Percentiles rank a stretch among this genome's conserved stretches.
phyloP scores from a whole-genome alignment of 2,113 vertebrate genomes.

The Stigmatopora nigra region DNA sequence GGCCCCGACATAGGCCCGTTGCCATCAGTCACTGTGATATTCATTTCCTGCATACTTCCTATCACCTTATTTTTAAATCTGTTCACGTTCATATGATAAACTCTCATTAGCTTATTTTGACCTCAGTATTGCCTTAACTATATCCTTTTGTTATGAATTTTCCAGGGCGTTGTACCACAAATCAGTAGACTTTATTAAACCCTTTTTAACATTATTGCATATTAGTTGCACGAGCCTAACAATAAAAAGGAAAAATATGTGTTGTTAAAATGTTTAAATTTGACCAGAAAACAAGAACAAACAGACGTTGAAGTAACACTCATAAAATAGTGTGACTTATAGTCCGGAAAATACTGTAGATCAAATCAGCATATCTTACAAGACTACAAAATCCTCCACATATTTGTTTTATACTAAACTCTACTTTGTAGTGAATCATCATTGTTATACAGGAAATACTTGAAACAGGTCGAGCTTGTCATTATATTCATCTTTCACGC shows the following conservation, averaged over 20 bases:
- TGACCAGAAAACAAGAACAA: too few species aligned
- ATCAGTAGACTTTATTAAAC: conserved; percentile 39
- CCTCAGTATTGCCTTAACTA: neutral
- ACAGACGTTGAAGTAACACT: too few species aligned
- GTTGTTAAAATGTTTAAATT: too few species aligned
- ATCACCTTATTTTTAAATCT: conserved; percentile 10
- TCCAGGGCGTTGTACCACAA: conserved; percentile 56
- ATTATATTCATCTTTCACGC: conserved; percentile 19
- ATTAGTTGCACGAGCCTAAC: too few species aligned
- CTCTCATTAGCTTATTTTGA: conserved; percentile 7
- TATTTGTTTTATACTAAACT: neutral
- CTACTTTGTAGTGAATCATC: neutral
- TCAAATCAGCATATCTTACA: too few species aligned
- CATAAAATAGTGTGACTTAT: too few species aligned
- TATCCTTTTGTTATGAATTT: neutral
- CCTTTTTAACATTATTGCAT: too few species aligned
- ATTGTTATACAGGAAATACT: conserved; percentile 8
- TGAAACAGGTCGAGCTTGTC: conserved; percentile 8
- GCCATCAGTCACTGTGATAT: conserved; percentile 42
- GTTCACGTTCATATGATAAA: conserved; percentile 11
- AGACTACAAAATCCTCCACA: too few species aligned
- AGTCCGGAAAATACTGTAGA: too few species aligned
- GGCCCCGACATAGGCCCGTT: conserved; percentile 66
- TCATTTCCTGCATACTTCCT: conserved; percentile 22
- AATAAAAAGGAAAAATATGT: too few species aligned